A percentile compares a stretch with the other conserved stretches of the same genome.
Conservation (phyloP, 2,113 vertebrate genomes). For the Uria lomvia region DNA sequence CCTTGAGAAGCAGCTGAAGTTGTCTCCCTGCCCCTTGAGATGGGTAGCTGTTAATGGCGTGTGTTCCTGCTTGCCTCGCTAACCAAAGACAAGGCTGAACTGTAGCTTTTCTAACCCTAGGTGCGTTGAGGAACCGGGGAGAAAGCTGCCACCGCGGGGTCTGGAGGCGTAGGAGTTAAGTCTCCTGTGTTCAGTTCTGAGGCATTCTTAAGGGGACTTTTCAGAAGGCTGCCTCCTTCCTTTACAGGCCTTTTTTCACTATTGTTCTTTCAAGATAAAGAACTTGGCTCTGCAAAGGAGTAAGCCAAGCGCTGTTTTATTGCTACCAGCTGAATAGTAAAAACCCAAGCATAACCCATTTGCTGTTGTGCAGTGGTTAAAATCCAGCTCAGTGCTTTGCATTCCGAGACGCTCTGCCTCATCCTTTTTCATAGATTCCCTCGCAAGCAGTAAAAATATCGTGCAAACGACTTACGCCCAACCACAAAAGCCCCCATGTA, state of each 20-base stretch:
- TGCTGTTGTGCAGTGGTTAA: slow-evolving; percentile 52
- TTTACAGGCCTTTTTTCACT: slow-evolving; percentile 45
- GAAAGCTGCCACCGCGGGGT: fast-evolving
- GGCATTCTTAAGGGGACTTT: slow-evolving; percentile 33
- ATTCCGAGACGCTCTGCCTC: slow-evolving; percentile 31
- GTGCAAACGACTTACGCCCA: slow-evolving; percentile 3
- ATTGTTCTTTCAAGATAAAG: slow-evolving; percentile 62
- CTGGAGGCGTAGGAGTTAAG: slow-evolving; percentile 10
- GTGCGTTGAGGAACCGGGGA: fast-evolving
- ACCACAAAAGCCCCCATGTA: slow-evolving; percentile 47
- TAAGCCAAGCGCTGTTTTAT: slow-evolving; percentile 51
- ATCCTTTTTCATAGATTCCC: slow-evolving; percentile 47
- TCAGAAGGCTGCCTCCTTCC: slow-evolving; percentile 37
- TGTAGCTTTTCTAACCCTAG: background rate
- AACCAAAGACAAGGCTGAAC: background rate
- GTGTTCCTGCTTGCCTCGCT: background rate
- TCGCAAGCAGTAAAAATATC: slow-evolving; percentile 49
- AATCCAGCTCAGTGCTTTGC: slow-evolving; percentile 33
- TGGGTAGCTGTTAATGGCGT: background rate
- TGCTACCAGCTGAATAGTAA: slow-evolving; percentile 61
- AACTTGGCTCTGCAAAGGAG: slow-evolving; percentile 23
- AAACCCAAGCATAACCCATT: slow-evolving; percentile 55
- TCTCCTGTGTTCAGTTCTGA: background rate
- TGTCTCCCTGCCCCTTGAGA: background rate
- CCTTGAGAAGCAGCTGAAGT: background rate